These are phyloP conservation scores for Sminthurides bifidus DNA, from an alignment of 1,140 invertebrate genomes.

Conservation along the genomic window DNA sequence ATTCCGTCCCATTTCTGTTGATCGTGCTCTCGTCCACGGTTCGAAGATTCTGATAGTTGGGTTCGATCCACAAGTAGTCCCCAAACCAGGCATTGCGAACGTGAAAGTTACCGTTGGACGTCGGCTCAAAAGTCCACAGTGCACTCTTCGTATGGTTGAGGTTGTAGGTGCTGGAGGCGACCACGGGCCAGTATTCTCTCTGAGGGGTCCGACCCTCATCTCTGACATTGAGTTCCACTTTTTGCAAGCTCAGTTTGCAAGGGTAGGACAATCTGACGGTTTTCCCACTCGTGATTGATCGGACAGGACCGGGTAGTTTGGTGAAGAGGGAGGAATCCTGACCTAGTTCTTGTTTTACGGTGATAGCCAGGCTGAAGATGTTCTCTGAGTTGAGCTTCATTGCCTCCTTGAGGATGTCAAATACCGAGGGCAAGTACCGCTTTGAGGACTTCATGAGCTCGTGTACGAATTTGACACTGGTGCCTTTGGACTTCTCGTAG, in stretches of 20 bases:
- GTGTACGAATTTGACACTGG: not conserved
- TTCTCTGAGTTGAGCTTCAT: conserved; percentile 1
- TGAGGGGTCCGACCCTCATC: not conserved
- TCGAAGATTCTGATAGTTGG: not conserved
- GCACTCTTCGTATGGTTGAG: not conserved
- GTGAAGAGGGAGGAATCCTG: not conserved
- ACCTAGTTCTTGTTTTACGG: not conserved
- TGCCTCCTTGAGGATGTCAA: conserved; percentile 1
- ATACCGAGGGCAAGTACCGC: not conserved
- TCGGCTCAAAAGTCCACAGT: not conserved
- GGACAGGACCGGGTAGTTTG: not conserved
- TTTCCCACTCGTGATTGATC: not conserved
- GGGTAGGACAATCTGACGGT: not conserved
- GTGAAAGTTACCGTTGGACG: not conserved
- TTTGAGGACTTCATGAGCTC: not conserved
- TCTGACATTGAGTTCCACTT: not conserved
- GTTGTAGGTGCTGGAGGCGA: not conserved
- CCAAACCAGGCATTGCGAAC: not conserved
- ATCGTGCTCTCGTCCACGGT: not conserved
- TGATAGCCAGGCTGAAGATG: not conserved
- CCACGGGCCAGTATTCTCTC: conserved; percentile 2
- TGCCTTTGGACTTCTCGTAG: not conserved
- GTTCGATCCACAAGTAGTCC: conserved; percentile 3
- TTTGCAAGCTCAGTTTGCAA: not conserved
- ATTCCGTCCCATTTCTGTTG: not conserved